Conservation (phyloP, 2,113 vertebrate species). For the Rattus rattus region DNA sequence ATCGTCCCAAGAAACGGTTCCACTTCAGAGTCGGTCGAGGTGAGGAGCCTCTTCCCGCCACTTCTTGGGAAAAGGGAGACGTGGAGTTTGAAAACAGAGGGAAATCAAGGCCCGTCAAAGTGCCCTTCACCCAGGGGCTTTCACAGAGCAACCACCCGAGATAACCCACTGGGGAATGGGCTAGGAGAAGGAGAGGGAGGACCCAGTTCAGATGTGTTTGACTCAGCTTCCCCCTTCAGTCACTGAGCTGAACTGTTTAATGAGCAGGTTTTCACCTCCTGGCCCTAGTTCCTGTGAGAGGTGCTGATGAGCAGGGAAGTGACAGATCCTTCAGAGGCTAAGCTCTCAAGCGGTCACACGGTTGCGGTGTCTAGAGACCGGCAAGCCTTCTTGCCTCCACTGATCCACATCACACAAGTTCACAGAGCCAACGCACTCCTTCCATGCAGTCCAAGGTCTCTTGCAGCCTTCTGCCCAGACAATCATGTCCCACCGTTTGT, state of each 20-base stretch:
- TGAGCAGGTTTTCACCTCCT: not conserved
- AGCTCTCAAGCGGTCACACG: not conserved
- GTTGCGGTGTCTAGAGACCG: not conserved
- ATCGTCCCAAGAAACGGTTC: slow-evolving; percentile 3
- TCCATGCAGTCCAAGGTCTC: too few relatives aligned
- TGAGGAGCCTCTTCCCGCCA: slow-evolving; percentile 28
- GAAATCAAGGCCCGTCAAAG: slow-evolving; percentile 21
- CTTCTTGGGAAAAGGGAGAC: slow-evolving; percentile 12
- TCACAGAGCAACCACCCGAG: not conserved
- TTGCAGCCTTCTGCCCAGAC: not conserved
- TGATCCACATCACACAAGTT: not conserved
- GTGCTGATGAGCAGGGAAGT: slow-evolving; percentile 19
- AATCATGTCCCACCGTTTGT: not conserved
- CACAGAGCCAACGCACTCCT: not conserved
- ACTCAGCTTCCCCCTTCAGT: not conserved
- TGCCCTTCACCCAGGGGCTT: not conserved
- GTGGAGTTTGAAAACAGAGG: slow-evolving; percentile 43
- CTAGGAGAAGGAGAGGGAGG: not conserved
- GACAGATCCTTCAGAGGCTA: not conserved
- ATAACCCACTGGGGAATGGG: not conserved
- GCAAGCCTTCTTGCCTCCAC: not conserved
- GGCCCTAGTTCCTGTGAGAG: not conserved
- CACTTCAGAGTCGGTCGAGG: not conserved
- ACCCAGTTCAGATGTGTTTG: not conserved
- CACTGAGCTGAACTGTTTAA: not conserved